Conservation (phyloP, 2,888 invertebrate species). For the Germaria angustata region DNA sequence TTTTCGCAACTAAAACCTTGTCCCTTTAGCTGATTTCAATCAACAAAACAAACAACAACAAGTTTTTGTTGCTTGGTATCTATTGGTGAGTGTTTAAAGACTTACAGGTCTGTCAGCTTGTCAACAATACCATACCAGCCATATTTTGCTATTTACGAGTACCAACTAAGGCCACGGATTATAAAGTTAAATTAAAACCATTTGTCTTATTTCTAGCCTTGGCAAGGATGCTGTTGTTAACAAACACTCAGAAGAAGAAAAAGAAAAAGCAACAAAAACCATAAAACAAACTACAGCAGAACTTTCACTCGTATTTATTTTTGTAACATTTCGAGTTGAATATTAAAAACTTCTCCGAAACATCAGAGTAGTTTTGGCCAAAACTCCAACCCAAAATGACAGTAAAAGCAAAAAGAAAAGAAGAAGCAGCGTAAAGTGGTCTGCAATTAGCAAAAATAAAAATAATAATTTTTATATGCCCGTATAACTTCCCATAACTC, state of each 20-base stretch:
- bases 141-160: conserved; percentile 12
- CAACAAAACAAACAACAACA: neutral
- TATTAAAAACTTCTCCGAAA: conserved; percentile 21
- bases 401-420: neutral
- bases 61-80: neutral
- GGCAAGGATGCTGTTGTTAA: conserved; percentile 31
- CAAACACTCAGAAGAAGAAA: neutral
- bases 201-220: conserved; percentile 21
- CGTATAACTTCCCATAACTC: neutral
- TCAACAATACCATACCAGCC: neutral
- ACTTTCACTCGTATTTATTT: no score
- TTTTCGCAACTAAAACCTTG: neutral
- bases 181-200: conserved; percentile 54
- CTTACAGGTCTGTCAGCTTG: neutral
- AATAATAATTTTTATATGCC: neutral
- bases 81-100: neutral
- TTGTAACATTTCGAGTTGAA: neutral
- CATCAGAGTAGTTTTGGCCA: conserved; percentile 2
- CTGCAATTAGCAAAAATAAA: neutral
- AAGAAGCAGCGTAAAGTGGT: neutral
- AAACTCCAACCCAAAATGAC: neutral
- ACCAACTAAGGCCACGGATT: conserved; percentile 26
- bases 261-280: neutral
- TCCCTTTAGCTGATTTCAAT: neutral
- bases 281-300: conserved; percentile 8